A percentile compares a stretch with the other conserved stretches of the same genome.
These are phyloP conservation scores for Athalia rosae DNA, from an alignment of 2,888 invertebrate genomes.

Conservation along the genomic window DNA sequence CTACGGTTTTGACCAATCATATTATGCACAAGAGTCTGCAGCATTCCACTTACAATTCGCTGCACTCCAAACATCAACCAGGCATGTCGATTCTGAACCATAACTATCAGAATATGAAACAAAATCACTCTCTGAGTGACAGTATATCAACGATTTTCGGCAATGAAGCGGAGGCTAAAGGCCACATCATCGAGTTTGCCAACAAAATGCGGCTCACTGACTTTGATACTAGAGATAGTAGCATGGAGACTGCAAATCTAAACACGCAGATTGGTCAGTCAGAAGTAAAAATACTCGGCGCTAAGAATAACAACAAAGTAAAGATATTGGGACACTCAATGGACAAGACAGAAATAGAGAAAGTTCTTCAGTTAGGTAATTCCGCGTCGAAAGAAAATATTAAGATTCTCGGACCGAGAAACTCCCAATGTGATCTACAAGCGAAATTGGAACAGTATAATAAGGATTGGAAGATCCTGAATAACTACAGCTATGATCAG, in stretches of 20 bases:
- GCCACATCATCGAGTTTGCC: not conserved
- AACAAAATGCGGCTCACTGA: not conserved
- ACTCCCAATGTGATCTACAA: slow-evolving; percentile 48
- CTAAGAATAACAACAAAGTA: slow-evolving; percentile 46
- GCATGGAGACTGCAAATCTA: not conserved
- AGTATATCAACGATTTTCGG: not conserved
- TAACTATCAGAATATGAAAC: slow-evolving; percentile 1
- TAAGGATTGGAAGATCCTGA: slow-evolving; percentile 64
- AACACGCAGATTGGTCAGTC: slow-evolving; percentile 53
- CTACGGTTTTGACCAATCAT: not conserved
- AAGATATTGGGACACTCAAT: slow-evolving; percentile 48
- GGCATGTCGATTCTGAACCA: slow-evolving; percentile 5
- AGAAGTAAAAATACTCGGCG: slow-evolving; percentile 55
- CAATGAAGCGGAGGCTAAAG: slow-evolving; percentile 11
- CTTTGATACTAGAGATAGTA: slow-evolving; percentile 11
- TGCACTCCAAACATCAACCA: not conserved
- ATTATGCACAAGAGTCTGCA: not conserved
- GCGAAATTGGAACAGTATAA: slow-evolving; percentile 57
- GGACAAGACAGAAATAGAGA: slow-evolving; percentile 42
- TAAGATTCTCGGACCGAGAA: slow-evolving; percentile 61
- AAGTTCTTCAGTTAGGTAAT: slow-evolving; percentile 18
- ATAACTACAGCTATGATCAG: slow-evolving; percentile 58
- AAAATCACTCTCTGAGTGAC: not conserved
- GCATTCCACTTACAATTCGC: not conserved
- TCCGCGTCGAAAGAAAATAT: slow-evolving; percentile 50